Evolutionary conservation across 1,140 invertebrate genomes (phyloP).

Genomic region (Zaprionus camerounensis): DNA sequence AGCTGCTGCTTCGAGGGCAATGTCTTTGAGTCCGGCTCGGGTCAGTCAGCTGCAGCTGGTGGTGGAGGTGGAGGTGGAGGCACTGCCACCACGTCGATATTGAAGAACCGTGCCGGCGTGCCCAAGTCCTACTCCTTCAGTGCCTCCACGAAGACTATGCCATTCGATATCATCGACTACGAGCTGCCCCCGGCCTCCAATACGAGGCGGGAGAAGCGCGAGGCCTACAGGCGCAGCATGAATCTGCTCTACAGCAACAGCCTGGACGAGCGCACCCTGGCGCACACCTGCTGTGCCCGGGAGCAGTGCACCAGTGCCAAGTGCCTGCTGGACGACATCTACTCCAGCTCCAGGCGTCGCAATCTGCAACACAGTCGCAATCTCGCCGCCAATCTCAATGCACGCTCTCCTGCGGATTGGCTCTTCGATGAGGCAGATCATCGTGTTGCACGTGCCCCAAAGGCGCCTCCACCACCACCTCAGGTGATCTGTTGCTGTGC

Average conservation of each 20-base stretch:
- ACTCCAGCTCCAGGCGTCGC: constrained; percentile 53
- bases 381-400: constrained; percentile 10
- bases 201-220: constrained; percentile 70
- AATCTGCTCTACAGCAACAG: constrained; percentile 72
- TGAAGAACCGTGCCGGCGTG: constrained; percentile 75
- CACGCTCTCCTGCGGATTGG: constrained; percentile 63
- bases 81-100: constrained; percentile 59
- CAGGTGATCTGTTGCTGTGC: constrained; percentile 78
- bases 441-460: constrained; percentile 21
- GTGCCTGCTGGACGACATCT: constrained; percentile 80
- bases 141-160: constrained; percentile 77
- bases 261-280: constrained; percentile 61
- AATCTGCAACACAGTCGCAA: constrained; percentile 54
- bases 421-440: constrained; percentile 67
- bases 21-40: constrained; percentile 58
- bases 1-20: constrained; percentile 82
- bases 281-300: constrained; percentile 70
- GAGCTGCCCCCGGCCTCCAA: constrained; percentile 71
- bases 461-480: constrained; percentile 25
- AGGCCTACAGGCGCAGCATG: constrained; percentile 74
- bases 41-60: constrained; percentile 16
- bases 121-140: constrained; percentile 84
- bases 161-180: constrained; percentile 83
- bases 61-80: background rate
- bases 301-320: constrained; percentile 81